phyloP scores from a whole-genome alignment of 1,140 invertebrate genomes.

The Drosophila tani region DNA sequence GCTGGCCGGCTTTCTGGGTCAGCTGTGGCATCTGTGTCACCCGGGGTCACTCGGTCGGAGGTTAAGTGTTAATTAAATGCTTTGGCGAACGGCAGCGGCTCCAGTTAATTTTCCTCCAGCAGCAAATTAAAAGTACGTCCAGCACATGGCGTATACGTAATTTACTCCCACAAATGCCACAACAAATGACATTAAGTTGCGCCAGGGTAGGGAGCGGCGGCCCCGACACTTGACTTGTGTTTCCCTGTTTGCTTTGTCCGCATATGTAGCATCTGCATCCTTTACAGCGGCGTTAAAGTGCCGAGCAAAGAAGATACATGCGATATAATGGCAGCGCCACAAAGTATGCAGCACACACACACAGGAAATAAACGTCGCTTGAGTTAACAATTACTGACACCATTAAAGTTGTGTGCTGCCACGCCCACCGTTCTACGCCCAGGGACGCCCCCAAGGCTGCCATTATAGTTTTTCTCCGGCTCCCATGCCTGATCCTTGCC shows the following conservation, averaged over 20 bases:
- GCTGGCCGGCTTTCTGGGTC: conserved; percentile 40
- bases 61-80: conserved; percentile 75
- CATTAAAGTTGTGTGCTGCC: conserved; percentile 75
- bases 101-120: conserved; percentile 63
- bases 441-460: conserved; percentile 38
- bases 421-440: conserved; percentile 31
- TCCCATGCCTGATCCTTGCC: conserved; percentile 6
- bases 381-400: conserved; percentile 83
- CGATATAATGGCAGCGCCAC: conserved; percentile 72
- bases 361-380: conserved; percentile 82
- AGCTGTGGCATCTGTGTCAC: conserved; percentile 38
- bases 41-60: conserved; percentile 5
- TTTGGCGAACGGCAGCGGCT: conserved; percentile 9
- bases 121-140: conserved; percentile 16
- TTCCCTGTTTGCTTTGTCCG: conserved; percentile 46
- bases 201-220: conserved; percentile 6
- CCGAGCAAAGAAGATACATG: conserved; percentile 68
- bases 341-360: conserved; percentile 67
- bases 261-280: conserved; percentile 59
- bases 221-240: conserved; percentile 74
- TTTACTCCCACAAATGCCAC: conserved; percentile 60
- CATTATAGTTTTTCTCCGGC: conserved; percentile 63
- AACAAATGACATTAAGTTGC: conserved; percentile 38
- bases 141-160: conserved; percentile 76
- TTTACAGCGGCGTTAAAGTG: conserved; percentile 73